phyloP scores from a whole-genome alignment of 2,888 invertebrate genomes.

The Pristionchus fissidentatus region DNA sequence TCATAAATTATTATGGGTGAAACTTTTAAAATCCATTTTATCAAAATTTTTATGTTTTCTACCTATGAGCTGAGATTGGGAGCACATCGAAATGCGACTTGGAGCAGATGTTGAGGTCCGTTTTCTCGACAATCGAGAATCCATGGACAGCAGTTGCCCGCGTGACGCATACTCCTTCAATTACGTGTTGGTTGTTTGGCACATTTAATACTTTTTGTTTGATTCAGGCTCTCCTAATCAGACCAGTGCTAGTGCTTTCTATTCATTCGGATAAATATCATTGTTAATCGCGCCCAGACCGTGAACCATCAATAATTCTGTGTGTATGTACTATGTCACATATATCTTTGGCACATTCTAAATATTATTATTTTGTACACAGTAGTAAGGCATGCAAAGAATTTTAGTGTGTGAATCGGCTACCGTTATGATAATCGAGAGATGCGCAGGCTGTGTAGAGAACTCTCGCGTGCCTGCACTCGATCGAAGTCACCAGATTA shows the following conservation, averaged over 20 bases:
- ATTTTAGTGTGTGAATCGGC: background rate
- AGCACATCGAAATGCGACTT: slow-evolving; percentile 4
- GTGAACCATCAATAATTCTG: no score
- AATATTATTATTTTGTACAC: no score
- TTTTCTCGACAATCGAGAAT: slow-evolving; percentile 33
- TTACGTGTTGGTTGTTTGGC: background rate
- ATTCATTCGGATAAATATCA: no score
- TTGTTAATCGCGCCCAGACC: no score
- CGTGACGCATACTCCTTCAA: background rate
- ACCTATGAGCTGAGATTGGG: slow-evolving; percentile 30
- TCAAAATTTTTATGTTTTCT: no score
- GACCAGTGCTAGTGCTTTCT: no score
- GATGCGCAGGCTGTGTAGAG: slow-evolving; percentile 10
- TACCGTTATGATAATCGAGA: slow-evolving; percentile 29
- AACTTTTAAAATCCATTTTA: no score
- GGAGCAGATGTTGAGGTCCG: slow-evolving; percentile 27
- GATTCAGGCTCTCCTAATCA: background rate
- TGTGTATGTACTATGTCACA: background rate
- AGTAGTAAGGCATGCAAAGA: no score
- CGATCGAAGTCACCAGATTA: slow-evolving; percentile 43
- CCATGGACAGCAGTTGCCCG: slow-evolving; percentile 17
- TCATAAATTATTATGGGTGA: no score
- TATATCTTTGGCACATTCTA: background rate
- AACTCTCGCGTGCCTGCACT: slow-evolving; percentile 33
- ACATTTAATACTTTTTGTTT: background rate